Conservation (phyloP, 2,113 vertebrate genomes). For the Muntiacus reevesi region DNA sequence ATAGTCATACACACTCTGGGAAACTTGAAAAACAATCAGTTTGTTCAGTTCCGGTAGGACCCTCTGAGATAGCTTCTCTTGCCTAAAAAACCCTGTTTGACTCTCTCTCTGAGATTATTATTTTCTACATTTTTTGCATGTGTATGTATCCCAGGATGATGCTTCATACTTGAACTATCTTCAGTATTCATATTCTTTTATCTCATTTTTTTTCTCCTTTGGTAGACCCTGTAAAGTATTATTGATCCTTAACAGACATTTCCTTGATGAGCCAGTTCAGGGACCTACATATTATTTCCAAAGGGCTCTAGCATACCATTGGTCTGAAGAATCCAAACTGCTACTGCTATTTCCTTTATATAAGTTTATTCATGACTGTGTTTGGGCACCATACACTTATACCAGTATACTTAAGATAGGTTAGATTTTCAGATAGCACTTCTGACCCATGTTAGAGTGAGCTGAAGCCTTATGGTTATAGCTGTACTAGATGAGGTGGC, state of each 20-base stretch:
- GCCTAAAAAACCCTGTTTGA: constrained; percentile 60
- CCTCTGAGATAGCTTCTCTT: constrained; percentile 77
- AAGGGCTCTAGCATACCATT: not conserved
- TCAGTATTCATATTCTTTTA: constrained; percentile 31
- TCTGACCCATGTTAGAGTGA: not conserved
- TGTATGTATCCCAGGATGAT: not conserved
- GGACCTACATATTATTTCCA: not conserved
- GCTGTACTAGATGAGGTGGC: not conserved
- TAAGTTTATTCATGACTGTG: not conserved
- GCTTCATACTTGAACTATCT: not conserved
- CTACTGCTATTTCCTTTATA: not conserved
- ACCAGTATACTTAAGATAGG: not conserved
- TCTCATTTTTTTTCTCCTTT: not conserved
- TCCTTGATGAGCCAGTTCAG: not conserved
- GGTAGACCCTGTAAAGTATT: not conserved
- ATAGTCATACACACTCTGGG: constrained; percentile 75
- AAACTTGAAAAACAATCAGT: constrained; percentile 81
- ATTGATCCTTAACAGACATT: not conserved
- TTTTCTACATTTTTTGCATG: not conserved
- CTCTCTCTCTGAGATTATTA: constrained; percentile 21
- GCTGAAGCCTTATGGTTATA: not conserved
- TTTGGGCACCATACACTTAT: not conserved
- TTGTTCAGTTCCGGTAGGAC: constrained; percentile 79
- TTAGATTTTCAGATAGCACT: not conserved
- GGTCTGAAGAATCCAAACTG: not conserved